Percentiles rank a stretch among this genome's conserved stretches.
Conservation (phyloP, 2,113 vertebrate genomes). For the Synodontis membranacea region DNA sequence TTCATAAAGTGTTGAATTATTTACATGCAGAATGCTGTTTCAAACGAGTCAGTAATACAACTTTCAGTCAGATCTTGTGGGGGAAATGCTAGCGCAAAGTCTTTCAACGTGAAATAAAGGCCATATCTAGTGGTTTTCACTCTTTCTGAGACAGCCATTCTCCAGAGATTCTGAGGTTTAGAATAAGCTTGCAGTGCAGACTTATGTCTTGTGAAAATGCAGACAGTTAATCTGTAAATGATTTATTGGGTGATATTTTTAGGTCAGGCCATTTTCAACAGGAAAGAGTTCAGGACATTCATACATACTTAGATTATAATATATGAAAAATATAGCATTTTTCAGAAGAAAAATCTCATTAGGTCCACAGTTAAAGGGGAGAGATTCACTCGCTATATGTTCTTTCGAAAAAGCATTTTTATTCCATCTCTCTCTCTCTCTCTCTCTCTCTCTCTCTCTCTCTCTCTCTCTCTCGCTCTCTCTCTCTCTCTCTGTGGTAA, state of each 20-base stretch:
- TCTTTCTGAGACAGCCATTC: not conserved
- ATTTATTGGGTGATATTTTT: constrained; percentile 34
- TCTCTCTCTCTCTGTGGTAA: too few species aligned
- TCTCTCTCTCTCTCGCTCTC: too few species aligned
- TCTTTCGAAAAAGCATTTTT: not conserved
- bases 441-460: too few species aligned
- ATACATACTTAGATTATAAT: not conserved
- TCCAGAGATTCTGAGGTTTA: not conserved
- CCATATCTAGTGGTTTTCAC: not conserved
- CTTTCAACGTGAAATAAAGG: constrained; percentile 12
- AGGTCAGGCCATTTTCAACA: constrained; percentile 31
- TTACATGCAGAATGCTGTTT: not conserved
- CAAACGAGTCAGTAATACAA: constrained; percentile 7
- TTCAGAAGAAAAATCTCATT: not conserved
- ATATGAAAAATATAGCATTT: not conserved
- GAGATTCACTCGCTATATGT: not conserved
- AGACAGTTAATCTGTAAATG: not conserved
- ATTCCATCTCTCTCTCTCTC: too few species aligned
- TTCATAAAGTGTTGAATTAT: constrained; percentile 16
- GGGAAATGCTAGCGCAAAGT: not conserved
- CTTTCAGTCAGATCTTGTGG: constrained; percentile 2
- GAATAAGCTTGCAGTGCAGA: constrained; percentile 6
- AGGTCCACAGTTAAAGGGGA: not conserved
- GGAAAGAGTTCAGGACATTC: not conserved
- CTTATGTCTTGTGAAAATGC: constrained; percentile 18